Percentiles rank a stretch among this genome's conserved stretches.
Conservation (phyloP, 2,888 invertebrate genomes). For the Brachynemurus nebulosus region DNA sequence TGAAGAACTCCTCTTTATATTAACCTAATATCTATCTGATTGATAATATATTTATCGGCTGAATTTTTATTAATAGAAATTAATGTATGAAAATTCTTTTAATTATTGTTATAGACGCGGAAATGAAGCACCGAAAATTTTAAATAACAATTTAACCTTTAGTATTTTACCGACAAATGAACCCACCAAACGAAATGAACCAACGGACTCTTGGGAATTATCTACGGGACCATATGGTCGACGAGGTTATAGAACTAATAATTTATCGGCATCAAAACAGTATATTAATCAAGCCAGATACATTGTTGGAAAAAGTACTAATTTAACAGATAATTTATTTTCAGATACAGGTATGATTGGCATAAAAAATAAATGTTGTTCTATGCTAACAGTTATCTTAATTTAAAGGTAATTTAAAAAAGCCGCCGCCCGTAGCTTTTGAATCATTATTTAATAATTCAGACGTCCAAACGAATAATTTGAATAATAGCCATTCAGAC, state of each 20-base stretch:
- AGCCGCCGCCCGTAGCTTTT: background rate
- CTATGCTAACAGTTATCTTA: background rate
- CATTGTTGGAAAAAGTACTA: conserved; percentile 4
- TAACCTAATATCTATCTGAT: too few relatives aligned
- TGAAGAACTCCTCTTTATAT: too few relatives aligned
- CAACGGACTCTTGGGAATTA: conserved; percentile 6
- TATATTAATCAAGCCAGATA: conserved; percentile 4
- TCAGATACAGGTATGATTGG: background rate
- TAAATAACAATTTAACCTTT: background rate
- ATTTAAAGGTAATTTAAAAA: conserved; percentile 2
- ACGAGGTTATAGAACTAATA: conserved; percentile 6
- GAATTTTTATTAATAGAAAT: too few relatives aligned
- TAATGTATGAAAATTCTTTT: too few relatives aligned
- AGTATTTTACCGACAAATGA: background rate
- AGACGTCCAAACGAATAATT: background rate
- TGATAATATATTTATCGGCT: too few relatives aligned
- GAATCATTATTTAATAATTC: background rate
- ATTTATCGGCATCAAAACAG: conserved; percentile 3
- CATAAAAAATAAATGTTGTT: background rate
- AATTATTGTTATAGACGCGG: background rate
- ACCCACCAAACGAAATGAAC: background rate
- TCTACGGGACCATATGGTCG: conserved; percentile 7
- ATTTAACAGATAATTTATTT: conserved; percentile 4
- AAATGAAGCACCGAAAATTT: background rate
- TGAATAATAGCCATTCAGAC: conserved; percentile 21